Evolutionary conservation across 2,797 vertebrate species (phyloP).

Genomic region (Poecilia velifera): DNA sequence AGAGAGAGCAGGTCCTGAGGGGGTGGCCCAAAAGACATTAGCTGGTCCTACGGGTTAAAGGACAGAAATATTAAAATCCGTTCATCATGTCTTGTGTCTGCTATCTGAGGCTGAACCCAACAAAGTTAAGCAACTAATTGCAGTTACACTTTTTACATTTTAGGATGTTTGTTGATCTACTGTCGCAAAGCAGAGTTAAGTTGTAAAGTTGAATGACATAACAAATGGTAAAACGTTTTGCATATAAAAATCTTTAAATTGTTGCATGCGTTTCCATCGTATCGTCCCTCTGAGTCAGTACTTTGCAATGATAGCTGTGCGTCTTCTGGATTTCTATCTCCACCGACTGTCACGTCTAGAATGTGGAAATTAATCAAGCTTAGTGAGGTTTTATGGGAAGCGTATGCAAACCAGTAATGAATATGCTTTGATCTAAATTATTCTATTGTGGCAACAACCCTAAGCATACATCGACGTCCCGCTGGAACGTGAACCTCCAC

Average conservation of each 20-base stretch:
- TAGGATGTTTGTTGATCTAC: background rate
- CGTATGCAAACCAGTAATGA: background rate
- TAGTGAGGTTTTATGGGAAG: background rate
- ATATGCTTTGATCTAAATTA: background rate
- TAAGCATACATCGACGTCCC: background rate
- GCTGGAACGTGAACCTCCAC: background rate
- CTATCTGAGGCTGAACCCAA: background rate
- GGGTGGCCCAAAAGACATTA: slow-evolving; percentile 74
- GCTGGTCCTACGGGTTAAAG: slow-evolving; percentile 73
- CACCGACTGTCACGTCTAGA: background rate
- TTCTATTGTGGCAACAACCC: background rate
- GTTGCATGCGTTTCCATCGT: background rate
- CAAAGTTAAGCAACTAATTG: background rate
- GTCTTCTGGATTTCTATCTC: background rate
- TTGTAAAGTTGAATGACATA: background rate
- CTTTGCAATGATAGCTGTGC: background rate
- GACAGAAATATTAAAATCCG: slow-evolving; percentile 74
- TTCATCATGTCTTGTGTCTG: slow-evolving; percentile 62
- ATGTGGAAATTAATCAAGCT: background rate
- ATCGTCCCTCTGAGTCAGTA: background rate
- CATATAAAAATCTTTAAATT: background rate
- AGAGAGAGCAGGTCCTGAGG: slow-evolving; percentile 33
- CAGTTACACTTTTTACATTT: background rate
- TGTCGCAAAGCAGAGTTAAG: background rate
- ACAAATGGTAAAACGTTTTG: background rate